Base-by-base conservation (phyloP, 2,113 vertebrate species). In the Carettochelys insculpta region DNA sequence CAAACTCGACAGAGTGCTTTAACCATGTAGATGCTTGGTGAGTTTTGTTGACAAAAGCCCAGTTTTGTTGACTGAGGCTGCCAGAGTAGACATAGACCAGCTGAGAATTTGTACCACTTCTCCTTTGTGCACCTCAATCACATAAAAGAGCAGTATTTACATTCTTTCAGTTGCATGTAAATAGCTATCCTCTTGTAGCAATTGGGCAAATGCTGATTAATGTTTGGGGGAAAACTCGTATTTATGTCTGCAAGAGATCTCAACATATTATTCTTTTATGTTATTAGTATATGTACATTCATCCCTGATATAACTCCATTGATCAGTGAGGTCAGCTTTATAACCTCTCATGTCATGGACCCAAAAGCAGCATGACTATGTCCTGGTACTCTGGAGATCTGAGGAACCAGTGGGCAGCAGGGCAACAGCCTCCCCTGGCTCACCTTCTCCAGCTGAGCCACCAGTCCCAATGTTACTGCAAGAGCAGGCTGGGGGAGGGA, bases 261-360 rank as follows among this genome's bases (percentile, higher is more conserved):
- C 6, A 1, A 31, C n/a, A 89, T 85, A 89, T 82, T 3, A 38
- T 80, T 50, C 81, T 80, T 58, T 92, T 80, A 58, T 34, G 71
- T 77, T 88, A 76, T 86, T 84, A 20, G 58, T 65, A 65, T 11
- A 31, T 52, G 87, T 58, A 75, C 14, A 54, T 54, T 85, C 29
- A 87, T 87, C 87, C 71, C 89, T 80, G 47, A 92, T 43, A 34
- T 71, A 85, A 77, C 68, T 92, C 75, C 50, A 88, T 82, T 50
- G 82, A 22, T 82, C 88, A 47, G n/a, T 29, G 88, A 93, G 79
- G 88, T 94, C 79, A 94, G 76, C 86, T 78, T 71, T 93, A 86
- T 48, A 5, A 2, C 81, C 90, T 68, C 84, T 92, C 14, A 34
- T 61, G 29, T 34, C 56, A 34, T 61, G 6, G 58, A 31, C 31